These are phyloP conservation scores for Atrina japonica DNA, from an alignment of 2,888 invertebrate species.

Conservation along the genomic window DNA sequence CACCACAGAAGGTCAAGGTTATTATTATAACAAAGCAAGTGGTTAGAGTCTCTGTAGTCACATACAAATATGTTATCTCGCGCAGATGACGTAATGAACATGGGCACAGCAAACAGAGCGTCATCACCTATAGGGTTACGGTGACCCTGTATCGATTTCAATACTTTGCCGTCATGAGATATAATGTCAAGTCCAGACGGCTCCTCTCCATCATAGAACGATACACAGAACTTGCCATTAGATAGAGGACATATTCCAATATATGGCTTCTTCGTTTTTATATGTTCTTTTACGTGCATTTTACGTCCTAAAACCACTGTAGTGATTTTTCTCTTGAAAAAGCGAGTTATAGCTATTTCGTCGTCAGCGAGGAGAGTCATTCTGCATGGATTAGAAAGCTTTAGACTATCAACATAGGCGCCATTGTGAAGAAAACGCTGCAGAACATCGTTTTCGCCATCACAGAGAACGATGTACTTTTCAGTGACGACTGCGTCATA, in stretches of 20 bases:
- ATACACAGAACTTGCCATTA: constrained; percentile 32
- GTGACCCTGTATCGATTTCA: constrained; percentile 28
- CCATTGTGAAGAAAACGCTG: constrained; percentile 34
- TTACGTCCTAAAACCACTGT: constrained; percentile 28
- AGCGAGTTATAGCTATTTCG: constrained; percentile 38
- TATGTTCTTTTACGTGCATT: constrained; percentile 39
- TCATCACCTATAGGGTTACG: background rate
- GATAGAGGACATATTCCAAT: constrained; percentile 35
- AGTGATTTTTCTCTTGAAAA: constrained; percentile 41
- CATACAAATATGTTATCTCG: constrained; percentile 36
- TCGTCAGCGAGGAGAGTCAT: constrained; percentile 28
- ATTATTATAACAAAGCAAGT: constrained; percentile 34
- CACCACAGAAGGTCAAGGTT: constrained; percentile 38
- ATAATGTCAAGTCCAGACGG: constrained; percentile 41
- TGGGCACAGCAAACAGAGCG: constrained; percentile 38
- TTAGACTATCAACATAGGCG: constrained; percentile 31
- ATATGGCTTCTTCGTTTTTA: constrained; percentile 38
- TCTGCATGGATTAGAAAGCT: constrained; percentile 33
- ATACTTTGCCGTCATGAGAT: constrained; percentile 35
- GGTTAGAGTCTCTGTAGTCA: constrained; percentile 36
- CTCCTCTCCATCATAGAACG: constrained; percentile 38
- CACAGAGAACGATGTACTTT: constrained; percentile 36
- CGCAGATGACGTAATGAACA: constrained; percentile 36
- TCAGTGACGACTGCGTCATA: constrained; percentile 38
- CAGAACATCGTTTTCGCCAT: constrained; percentile 34